Base-by-base conservation (phyloP, 2,888 invertebrate species). In the Leptura quadrifasciata region DNA sequence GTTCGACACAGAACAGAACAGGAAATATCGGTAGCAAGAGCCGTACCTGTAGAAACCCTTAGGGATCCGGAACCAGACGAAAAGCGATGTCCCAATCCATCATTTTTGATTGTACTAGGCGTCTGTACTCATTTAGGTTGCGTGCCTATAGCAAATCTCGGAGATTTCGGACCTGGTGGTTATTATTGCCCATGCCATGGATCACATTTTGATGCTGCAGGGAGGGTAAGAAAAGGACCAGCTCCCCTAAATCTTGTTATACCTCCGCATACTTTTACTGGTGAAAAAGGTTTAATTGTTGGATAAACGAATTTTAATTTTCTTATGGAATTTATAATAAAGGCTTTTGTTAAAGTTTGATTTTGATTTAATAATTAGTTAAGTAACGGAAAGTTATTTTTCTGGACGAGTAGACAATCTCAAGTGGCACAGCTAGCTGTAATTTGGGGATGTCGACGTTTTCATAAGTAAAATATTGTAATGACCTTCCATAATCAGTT, bases 151-250 rank as follows among this genome's bases (percentile, higher is more conserved):
- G 91, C 95, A 0, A 92, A 92, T 80, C 87, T 91, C 4, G 94
- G 94, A 5, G 94, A 94, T 74, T 94, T 89, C 85, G 84, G 84
- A 27, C 83, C 86, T 0, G 94, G 94, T 15, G 96, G 95, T 4
- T 96, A 92, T 90, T 96, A 94, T 86, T 96, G 96, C 83, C 95
- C 96, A 0, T 96, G 96, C 86, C 96, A 96, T 85, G 96, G 96
- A 1, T 95, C 95, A 73, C 95, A 96, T 87, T 96, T 93, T 85
- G 96, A 96, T 85, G 93, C 92, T 24, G 90, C 94, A 2, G 96
- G 95, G 3, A 91, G 96, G 79, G 91, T 93, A 75, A 91, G 95
- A 55, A 95, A 94, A 89, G 95, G 95, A 0, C 95, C 95, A 0
- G 95, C 95, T 1, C 94, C 95, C 0, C 87, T 90, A 0, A 95